Base-by-base conservation (phyloP, 2,797 vertebrate species). In the Pangasius larnaudii region DNA sequence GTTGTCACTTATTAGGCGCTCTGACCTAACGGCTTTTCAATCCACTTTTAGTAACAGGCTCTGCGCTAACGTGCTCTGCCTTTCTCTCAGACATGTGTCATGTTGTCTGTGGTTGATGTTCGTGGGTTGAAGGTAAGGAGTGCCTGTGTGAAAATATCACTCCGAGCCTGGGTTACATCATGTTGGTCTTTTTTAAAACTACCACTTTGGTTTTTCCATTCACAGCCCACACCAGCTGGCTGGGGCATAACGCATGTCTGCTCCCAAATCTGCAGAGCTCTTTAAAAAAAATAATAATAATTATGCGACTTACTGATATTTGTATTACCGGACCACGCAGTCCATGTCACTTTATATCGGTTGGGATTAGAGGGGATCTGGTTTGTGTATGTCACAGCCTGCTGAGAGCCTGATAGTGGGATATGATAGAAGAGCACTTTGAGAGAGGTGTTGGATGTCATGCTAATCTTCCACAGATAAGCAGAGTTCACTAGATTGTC, bases 381-480 rank as follows among this genome's bases (percentile, higher is more conserved):
- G 75, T 81, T 91, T 65, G 75, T 91, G 89, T 90, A 85, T 83
- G 39, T 92, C 84, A 9, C 85, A 56, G 86, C 71, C 36, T 83
- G 56, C 89, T 85, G 53, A 30, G 42, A 61, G 75, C 39, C 82
- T 88, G 90, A 93, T 90, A 87, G 81, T 19, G 51, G 58, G 69
- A 85, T 81, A 27, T 89, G 88, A 91, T 89, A 86, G 83, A 58
- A 11, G 56, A 36, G 51, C 72, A 74, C 63, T 89, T 22, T 53
- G 82, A 63, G 51, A 86, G 87, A 89, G 90, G 86, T 85, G 88
- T 86, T 84, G 61, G 83, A 87, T 87, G 84, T 87, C 85, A 56
- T 58, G 88, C 85, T 91, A 89, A 92, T 92, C 91, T 92, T 56
- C 19, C 30, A 11, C 7, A 80, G 91, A 93, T 91, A 89, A 91